Evolutionary conservation across 2,888 invertebrate species (phyloP).

Genomic region (Ganaspis brasiliensis): DNA sequence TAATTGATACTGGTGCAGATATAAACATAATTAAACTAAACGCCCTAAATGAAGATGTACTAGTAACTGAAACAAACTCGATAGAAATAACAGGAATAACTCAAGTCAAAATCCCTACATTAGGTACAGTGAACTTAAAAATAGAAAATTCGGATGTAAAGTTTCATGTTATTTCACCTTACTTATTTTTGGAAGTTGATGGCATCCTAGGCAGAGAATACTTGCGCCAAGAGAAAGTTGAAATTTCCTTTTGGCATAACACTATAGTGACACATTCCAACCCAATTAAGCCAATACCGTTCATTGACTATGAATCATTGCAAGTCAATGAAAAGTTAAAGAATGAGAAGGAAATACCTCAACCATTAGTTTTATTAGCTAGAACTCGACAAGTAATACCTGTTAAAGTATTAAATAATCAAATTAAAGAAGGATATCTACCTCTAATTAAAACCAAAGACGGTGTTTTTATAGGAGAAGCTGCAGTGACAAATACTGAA

Average conservation of each 20-base stretch:
- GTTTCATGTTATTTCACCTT: not conserved
- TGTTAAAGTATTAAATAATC: no score
- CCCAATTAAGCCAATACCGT: not conserved
- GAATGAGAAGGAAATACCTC: no score
- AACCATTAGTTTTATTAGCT: not conserved
- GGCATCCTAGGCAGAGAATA: slow-evolving; percentile 36
- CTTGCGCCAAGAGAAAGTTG: not conserved
- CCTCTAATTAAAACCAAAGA: not conserved
- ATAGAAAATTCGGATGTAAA: not conserved
- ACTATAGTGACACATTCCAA: not conserved
- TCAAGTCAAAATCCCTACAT: not conserved
- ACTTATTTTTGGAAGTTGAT: not conserved
- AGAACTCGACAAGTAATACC: no score
- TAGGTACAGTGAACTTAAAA: not conserved
- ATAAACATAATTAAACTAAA: not conserved
- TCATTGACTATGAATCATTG: not conserved
- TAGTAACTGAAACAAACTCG: not conserved
- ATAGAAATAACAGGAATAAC: not conserved
- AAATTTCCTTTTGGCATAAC: slow-evolving; percentile 45
- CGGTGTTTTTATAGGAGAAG: slow-evolving; percentile 4
- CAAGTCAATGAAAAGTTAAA: no score
- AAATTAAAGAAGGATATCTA: no score
- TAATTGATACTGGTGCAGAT: no score
- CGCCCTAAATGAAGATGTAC: not conserved
- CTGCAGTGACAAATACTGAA: not conserved